Base-by-base conservation (phyloP, 2,113 vertebrate species). In the Leiothrix lutea region DNA sequence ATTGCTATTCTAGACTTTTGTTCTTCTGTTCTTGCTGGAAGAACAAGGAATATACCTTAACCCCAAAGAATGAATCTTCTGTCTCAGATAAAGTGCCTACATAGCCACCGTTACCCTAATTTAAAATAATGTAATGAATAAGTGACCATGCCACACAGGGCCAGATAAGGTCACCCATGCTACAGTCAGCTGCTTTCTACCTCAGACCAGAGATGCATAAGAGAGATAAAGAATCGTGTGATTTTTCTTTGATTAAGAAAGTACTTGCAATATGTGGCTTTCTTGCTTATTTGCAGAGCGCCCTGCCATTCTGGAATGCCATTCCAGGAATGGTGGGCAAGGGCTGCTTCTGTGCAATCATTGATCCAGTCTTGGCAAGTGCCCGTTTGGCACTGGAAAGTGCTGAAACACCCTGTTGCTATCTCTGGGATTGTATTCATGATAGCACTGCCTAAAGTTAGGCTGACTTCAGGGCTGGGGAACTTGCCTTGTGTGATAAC, bases 351-450 rank as follows among this genome's bases (percentile, higher is more conserved):
- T 96, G 36, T 93, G 94, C 69, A 96, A 89, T 93, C 80, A 90
- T 95, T 86, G 92, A 96, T 93, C 69, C 71, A 61, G 31, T 88
- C 75, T 91, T 96, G 95, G 85, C 95, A 84, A 73, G 79, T 69
- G 36, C 72, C 45, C 2, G 2, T 40, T 58, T 93, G 91, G 90
- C 95, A 91, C 45, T 11, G 56, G 69, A 95, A 91, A 94, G 89
- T 83, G 88, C 95, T 91, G 93, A 94, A 93, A 61, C 3, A 10
- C 79, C 79, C 72, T 28, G 72, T 71, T 81, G 57, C 90, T 93
- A 74, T 92, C 90, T 92, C 65, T 81, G 74, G 57, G 61, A 40
- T 47, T 45, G n/a, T 71, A 64, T 86, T 90, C 9, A 4, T 14
- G 56, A 86, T 38, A 84, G 56, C 44, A 42, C 26, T 42, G 54